Evolutionary conservation across 2,113 vertebrate genomes (phyloP), one percentile per base, ranked within the genome.

Genomic region (Phainopepla nitens): DNA sequence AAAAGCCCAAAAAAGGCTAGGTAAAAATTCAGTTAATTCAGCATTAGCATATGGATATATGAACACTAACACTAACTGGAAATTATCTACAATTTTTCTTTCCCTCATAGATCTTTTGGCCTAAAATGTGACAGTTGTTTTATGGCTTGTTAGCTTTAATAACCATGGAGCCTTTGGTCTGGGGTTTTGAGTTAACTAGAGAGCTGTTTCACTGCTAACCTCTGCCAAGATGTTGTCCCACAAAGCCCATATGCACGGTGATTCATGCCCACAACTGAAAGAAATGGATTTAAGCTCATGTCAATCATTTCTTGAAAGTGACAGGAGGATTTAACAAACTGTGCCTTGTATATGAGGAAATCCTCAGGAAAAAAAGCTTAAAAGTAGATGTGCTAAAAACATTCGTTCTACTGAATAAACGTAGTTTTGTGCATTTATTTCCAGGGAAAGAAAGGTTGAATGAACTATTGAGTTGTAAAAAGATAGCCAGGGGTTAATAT

Each of bases 401-500:
- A 82, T 96, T 72, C 84, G 22, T 57, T 85, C 68, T 90, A 15
- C 56, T 56, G 69, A 68, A 69, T 87, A 78, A 85, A 62, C 73
- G 13, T 31, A 23, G 68, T 44, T 83, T 44, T 39, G 82, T 97
- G 36, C 60, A 57, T 80, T 94, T 82, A 66, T 91, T 93, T 88
- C 80, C 69, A 44, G 49, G 10, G 22, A 62, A 91, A 9, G 18
- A 66, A 84, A 81, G 11, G n/a, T 39, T 84, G 71, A 51, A 87
- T 57, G 31, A 92, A 58, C 79, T 89, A 60, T 83, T 91, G 82
- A 94, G 35, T 82, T n/a, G 35, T 6, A 14, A 88, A 65, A 95
- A 83, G 86, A 64, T 73, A 94, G 45, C 82, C 79, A 91, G 31
- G 75, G 84, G 89, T 88, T 96, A 96, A 95, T 81, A 89, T 79